These are phyloP conservation scores for Drosophila suzukii DNA, from an alignment of 1,140 invertebrate genomes.

Conservation along the genomic window DNA sequence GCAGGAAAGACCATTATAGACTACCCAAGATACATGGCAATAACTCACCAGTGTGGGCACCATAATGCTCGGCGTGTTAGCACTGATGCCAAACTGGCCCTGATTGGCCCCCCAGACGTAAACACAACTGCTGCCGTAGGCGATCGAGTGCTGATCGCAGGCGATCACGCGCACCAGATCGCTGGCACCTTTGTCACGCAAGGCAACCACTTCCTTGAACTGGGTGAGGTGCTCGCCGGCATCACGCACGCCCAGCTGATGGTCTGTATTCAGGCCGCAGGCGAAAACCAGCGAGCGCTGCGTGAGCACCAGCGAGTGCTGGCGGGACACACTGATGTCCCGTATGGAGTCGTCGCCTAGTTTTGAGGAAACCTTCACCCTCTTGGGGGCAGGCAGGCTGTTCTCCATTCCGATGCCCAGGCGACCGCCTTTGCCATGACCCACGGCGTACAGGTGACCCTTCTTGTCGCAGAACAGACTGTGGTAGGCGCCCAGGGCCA, in stretches of 20 bases:
- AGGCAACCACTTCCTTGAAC: slow-evolving; percentile 85
- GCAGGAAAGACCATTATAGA: background rate
- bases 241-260: slow-evolving; percentile 87
- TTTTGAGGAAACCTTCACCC: slow-evolving; percentile 85
- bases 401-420: slow-evolving; percentile 87
- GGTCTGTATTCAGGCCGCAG: slow-evolving; percentile 88
- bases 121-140: slow-evolving; percentile 86
- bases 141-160: slow-evolving; percentile 88
- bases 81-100: slow-evolving; percentile 88
- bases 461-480: slow-evolving; percentile 87
- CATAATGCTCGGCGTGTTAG: slow-evolving; percentile 46
- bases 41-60: slow-evolving; percentile 80
- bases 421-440: slow-evolving; percentile 89
- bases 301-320: slow-evolving; percentile 88
- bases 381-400: slow-evolving; percentile 86
- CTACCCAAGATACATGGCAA: too few species aligned
- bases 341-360: slow-evolving; percentile 74
- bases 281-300: slow-evolving; percentile 86
- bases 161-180: slow-evolving; percentile 78
- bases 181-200: slow-evolving; percentile 61
- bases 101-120: slow-evolving; percentile 89
- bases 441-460: slow-evolving; percentile 88
- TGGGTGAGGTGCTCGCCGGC: slow-evolving; percentile 85
- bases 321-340: slow-evolving; percentile 85
- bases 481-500: slow-evolving; percentile 88